These are phyloP conservation scores for Leucophenga montana DNA, from an alignment of 2,888 invertebrate genomes.

Conservation along the genomic window DNA sequence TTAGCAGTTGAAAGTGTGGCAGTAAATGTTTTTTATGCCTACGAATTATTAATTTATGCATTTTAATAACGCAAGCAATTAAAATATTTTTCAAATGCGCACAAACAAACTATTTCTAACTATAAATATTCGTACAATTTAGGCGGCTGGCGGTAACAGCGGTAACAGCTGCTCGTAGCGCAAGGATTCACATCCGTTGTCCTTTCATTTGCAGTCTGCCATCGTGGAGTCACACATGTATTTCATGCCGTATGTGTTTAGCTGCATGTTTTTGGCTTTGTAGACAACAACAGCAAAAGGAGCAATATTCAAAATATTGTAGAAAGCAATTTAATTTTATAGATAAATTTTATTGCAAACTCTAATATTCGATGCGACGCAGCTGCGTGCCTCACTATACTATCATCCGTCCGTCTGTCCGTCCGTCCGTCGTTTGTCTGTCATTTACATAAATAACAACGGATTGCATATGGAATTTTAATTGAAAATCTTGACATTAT, in stretches of 20 bases:
- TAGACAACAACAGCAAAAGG: conserved; percentile 15
- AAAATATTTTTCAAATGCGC: conserved; percentile 43
- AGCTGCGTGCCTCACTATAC: conserved; percentile 46
- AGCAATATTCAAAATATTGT: conserved; percentile 54
- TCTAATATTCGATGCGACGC: conserved; percentile 54
- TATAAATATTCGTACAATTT: conserved; percentile 33
- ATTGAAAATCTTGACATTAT: conserved; percentile 42
- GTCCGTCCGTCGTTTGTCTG: too few species aligned
- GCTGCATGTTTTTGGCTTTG: conserved; percentile 16
- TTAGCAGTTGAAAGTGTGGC: not conserved
- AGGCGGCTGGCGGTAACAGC: too few species aligned
- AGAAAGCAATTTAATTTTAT: conserved; percentile 58
- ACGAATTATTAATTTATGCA: conserved; percentile 66
- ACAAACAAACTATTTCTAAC: conserved; percentile 35
- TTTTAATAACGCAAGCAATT: conserved; percentile 68
- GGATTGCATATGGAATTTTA: conserved; percentile 42
- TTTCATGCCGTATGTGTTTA: too few species aligned
- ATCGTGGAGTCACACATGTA: conserved; percentile 51
- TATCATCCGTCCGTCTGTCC: conserved; percentile 25
- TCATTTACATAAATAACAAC: conserved; percentile 53
- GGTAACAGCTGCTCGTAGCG: conserved; percentile 7
- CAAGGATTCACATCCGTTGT: conserved; percentile 48
- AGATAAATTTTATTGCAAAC: conserved; percentile 55
- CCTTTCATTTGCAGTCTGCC: conserved; percentile 40
- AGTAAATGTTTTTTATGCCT: not conserved